phyloP scores from a whole-genome alignment of 2,888 invertebrate genomes.

The Euspilapteryx auroguttella region DNA sequence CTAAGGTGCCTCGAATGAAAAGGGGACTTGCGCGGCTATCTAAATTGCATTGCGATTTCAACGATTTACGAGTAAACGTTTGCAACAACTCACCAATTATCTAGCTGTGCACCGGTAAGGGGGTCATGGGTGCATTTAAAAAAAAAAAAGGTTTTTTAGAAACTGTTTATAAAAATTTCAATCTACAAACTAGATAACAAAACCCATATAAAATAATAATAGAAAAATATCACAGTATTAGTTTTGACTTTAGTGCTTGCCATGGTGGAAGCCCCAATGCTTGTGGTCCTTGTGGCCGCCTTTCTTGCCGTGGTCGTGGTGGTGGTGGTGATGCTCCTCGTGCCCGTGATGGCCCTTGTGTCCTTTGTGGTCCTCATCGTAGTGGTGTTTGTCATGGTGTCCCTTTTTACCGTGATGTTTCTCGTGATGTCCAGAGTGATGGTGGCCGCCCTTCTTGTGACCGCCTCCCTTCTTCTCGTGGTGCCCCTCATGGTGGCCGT shows the following conservation, averaged over 20 bases:
- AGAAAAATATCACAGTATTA: slow-evolving; percentile 1
- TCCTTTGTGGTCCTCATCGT: neutral
- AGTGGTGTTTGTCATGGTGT: neutral
- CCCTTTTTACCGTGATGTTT: neutral
- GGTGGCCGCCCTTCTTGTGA: neutral
- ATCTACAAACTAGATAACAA: neutral
- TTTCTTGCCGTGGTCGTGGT: neutral
- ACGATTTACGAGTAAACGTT: no score
- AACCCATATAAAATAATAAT: neutral
- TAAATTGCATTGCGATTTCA: no score
- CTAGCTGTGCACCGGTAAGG: no score
- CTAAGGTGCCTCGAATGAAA: no score
- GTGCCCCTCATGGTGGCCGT: neutral
- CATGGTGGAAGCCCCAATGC: neutral
- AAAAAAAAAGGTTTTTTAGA: no score
- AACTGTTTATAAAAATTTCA: no score
- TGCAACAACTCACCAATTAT: no score
- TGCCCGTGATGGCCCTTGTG: neutral
- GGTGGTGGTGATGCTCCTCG: neutral
- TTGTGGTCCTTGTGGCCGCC: neutral
- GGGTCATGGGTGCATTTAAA: no score
- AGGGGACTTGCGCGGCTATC: no score
- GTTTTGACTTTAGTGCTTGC: neutral
- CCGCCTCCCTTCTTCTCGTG: neutral
- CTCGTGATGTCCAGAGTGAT: neutral